Evolutionary conservation across 2,113 vertebrate genomes (phyloP), one percentile per base, ranked within the genome.

Genomic region (Struthidea cinerea): DNA sequence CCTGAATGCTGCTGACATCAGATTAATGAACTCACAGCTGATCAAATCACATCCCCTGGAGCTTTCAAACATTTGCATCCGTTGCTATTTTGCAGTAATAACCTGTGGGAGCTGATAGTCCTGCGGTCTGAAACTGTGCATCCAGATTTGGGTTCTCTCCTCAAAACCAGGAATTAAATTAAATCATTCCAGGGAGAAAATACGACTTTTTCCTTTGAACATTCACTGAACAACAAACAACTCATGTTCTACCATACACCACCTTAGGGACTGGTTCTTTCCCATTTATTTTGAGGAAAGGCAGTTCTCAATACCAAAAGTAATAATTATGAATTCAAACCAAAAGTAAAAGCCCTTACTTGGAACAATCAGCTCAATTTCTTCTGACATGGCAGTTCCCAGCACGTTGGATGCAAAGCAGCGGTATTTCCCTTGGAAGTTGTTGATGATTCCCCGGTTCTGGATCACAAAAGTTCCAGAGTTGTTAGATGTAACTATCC

Each of bases 391-490:
- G 69, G 99, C 98, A 5, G 98, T 98, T 80, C 99, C 99, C 83
- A 99, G 97, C 59, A 94, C 93, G 49, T 99, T 99, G 71, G 98
- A 98, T 13, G 99, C 99, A 61, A 98, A 99, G 93, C 99, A 99
- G 75, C 98, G 98, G 73, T 99, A 99, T 93, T 89, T 98, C 87
- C 99, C 99, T 94, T 99, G 99, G 94, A 99, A 99, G 86, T 97
- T 97, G 46, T 98, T 98, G 50, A 99, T 98, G 89, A 99, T 99
- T 8, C 98, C 99, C 33, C 98, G 98, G 89, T 99, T 99, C 16
- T 98, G 98, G 83, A 99, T 99, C 93, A 98, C 97, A 95, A 99
- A 99, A 8, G 99, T 99, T 70, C 99, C 99, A 28, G 99, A 99
- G 94, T 98, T 97, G 76, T 98, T 98, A 7, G 97, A 96, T 39